These are phyloP conservation scores for Enteromius unitaeniatus DNA, from an alignment of 2,797 vertebrate genomes.

Conservation along the genomic window DNA sequence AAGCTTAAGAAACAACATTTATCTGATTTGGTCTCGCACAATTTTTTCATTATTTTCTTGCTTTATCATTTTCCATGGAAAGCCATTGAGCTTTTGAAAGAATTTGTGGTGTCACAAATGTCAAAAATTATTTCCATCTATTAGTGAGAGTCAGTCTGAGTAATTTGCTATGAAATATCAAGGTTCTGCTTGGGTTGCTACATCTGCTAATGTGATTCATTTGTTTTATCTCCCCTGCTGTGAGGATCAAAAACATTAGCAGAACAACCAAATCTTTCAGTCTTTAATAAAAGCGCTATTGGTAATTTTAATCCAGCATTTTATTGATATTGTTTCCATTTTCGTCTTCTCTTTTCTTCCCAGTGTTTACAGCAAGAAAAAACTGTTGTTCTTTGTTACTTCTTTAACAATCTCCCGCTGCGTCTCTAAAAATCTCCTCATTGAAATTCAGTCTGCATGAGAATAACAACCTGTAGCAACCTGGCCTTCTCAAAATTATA, in stretches of 20 bases:
- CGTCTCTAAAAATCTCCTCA: not conserved
- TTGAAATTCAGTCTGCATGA: conserved; percentile 8
- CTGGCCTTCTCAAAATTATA: not conserved
- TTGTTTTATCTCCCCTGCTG: conserved; percentile 83
- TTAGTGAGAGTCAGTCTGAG: conserved; percentile 68
- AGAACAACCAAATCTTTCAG: conserved; percentile 86
- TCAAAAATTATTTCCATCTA: conserved; percentile 65
- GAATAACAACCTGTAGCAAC: conserved; percentile 15
- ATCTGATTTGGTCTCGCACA: not conserved
- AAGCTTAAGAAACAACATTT: not conserved
- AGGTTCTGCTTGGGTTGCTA: conserved; percentile 74
- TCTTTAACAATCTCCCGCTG: conserved; percentile 9
- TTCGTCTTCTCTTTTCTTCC: not conserved
- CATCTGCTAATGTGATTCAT: conserved; percentile 81
- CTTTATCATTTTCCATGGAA: not conserved
- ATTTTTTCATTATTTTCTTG: conserved; percentile 10
- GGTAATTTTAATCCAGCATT: conserved; percentile 70
- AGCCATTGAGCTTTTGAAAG: conserved; percentile 42
- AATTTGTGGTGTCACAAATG: conserved; percentile 66
- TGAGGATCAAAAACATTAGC: conserved; percentile 86
- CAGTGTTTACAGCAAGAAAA: not conserved
- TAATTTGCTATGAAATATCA: conserved; percentile 86
- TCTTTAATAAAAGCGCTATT: conserved; percentile 72
- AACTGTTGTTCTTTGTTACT: conserved; percentile 19
- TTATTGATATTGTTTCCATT: conserved; percentile 62